Conservation (phyloP, 1,140 invertebrate genomes). For the Thalassaphorura encarpata region DNA sequence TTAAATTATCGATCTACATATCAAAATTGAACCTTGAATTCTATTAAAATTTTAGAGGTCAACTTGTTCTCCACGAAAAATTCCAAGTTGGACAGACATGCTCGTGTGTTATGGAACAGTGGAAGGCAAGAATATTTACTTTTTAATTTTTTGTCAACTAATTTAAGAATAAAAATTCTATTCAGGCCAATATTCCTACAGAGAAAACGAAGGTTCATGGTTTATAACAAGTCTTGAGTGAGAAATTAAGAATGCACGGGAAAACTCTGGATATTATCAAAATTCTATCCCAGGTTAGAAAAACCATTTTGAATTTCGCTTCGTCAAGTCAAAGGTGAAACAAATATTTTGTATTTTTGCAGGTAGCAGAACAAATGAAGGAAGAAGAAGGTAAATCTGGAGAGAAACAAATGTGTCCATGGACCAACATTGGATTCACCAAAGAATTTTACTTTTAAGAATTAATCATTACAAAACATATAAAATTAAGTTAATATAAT, state of each 20-base stretch:
- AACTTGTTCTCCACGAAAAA: slow-evolving; percentile 7
- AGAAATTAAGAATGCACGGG: slow-evolving; percentile 57
- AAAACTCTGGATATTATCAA: neutral
- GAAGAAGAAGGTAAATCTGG: neutral
- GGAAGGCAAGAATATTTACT: slow-evolving; percentile 37
- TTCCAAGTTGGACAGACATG: slow-evolving; percentile 49
- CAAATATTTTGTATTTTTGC: neutral
- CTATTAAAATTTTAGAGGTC: neutral
- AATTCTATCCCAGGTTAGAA: neutral
- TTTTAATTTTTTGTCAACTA: slow-evolving; percentile 6
- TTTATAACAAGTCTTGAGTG: slow-evolving; percentile 62
- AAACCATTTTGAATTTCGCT: neutral
- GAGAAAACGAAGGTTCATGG: slow-evolving; percentile 58
- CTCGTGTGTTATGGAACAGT: slow-evolving; percentile 55
- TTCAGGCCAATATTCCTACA: slow-evolving; percentile 46
- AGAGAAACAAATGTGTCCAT: slow-evolving; percentile 1
- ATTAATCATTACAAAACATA: no score
- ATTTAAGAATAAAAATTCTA: no score
- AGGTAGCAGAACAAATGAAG: neutral
- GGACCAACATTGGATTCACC: neutral
- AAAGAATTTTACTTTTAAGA: slow-evolving; percentile 3
- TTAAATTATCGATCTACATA: neutral
- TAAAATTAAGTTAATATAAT: no score
- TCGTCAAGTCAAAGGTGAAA: neutral
- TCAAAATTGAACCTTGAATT: neutral